phyloP scores from a whole-genome alignment of 2,797 vertebrate species.

The Danio kyathit region DNA sequence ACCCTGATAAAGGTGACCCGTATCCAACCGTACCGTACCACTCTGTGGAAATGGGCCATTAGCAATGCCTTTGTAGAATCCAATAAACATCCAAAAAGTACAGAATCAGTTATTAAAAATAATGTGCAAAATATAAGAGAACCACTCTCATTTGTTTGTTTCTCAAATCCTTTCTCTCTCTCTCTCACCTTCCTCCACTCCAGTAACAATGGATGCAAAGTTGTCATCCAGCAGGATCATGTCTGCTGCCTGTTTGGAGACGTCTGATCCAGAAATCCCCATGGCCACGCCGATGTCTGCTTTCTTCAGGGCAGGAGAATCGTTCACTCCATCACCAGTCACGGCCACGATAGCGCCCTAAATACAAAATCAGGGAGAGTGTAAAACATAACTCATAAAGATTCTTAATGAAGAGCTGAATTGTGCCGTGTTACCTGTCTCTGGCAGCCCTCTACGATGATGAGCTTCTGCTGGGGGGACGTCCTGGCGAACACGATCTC shows the following conservation, averaged over 20 bases:
- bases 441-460: constrained; percentile 93
- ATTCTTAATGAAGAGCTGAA: background rate
- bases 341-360: constrained; percentile 93
- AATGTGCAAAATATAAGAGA: background rate
- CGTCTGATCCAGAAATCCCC: constrained; percentile 93
- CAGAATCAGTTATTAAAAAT: background rate
- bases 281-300: constrained; percentile 92
- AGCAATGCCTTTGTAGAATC: background rate
- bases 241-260: constrained; percentile 93
- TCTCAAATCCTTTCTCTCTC: background rate
- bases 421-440: constrained; percentile 79
- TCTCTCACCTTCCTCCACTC: constrained; percentile 89
- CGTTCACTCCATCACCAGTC: constrained; percentile 91
- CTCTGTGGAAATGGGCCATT: no score
- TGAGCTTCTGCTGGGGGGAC: constrained; percentile 91
- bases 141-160: background rate
- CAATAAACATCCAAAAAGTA: background rate
- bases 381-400: background rate
- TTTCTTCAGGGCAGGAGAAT: constrained; percentile 92
- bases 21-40: no score
- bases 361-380: background rate
- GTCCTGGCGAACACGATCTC: constrained; percentile 94
- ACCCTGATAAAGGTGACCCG: no score
- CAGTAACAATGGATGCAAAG: constrained; percentile 93
- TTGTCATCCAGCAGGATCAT: constrained; percentile 94